Percentiles rank a stretch among this genome's conserved stretches.
phyloP scores from a whole-genome alignment of 2,888 invertebrate genomes.

The Ophioninae sp. region DNA sequence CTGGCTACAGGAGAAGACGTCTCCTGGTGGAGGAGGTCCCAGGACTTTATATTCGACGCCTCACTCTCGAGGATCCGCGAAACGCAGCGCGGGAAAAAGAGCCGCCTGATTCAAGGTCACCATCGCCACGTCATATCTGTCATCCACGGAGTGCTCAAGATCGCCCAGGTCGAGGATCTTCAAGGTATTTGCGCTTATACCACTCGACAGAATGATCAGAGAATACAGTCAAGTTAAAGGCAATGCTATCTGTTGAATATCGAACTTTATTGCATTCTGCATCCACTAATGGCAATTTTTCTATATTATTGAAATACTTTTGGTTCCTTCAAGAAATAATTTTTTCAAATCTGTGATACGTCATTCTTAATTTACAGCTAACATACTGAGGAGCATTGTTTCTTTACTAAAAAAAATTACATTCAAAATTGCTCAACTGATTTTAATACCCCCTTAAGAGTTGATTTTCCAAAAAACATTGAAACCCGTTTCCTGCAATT shows the following conservation, averaged over 20 bases:
- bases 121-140: conserved; percentile 76
- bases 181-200: conserved; percentile 66
- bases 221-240: background rate
- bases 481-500: too few relatives aligned
- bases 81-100: conserved; percentile 70
- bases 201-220: conserved; percentile 19
- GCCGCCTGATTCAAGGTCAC: conserved; percentile 73
- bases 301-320: background rate
- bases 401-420: too few relatives aligned
- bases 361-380: too few relatives aligned
- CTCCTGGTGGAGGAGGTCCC: conserved; percentile 79
- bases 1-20: conserved; percentile 77
- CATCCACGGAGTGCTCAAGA: conserved; percentile 74
- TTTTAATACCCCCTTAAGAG: too few relatives aligned
- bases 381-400: too few relatives aligned
- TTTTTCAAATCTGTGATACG: too few relatives aligned
- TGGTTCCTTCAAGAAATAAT: background rate
- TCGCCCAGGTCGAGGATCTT: conserved; percentile 72
- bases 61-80: conserved; percentile 78
- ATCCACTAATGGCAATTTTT: background rate
- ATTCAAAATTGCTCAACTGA: too few relatives aligned
- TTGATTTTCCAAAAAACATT: too few relatives aligned
- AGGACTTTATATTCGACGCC: conserved; percentile 78
- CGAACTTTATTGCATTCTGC: background rate
- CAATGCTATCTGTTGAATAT: background rate